These are phyloP conservation scores for Didymodactylos carnosus DNA, from an alignment of 2,888 invertebrate species.

Conservation along the genomic window DNA sequence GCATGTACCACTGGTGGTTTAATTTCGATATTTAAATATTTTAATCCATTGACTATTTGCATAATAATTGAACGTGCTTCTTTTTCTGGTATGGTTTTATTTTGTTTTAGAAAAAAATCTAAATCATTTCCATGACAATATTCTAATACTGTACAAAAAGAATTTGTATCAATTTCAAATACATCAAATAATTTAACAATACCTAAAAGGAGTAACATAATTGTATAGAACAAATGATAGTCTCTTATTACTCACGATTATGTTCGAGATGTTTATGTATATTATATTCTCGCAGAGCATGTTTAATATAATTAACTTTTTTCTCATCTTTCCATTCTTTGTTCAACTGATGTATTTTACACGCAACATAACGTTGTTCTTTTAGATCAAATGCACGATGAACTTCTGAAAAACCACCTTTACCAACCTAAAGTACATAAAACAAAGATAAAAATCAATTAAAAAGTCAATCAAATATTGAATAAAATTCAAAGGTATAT, in stretches of 20 bases:
- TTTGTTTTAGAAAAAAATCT: slow-evolving; percentile 98
- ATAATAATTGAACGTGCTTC: slow-evolving; percentile 97
- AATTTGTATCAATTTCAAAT: slow-evolving; percentile 99
- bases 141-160: slow-evolving; percentile 98
- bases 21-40: slow-evolving; percentile 89
- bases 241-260: slow-evolving; percentile 50
- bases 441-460: slow-evolving; percentile 88
- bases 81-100: slow-evolving; percentile 77
- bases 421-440: slow-evolving; percentile 83
- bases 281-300: slow-evolving; percentile 95
- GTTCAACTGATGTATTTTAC: slow-evolving; percentile 98
- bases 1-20: slow-evolving; percentile 99
- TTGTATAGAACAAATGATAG: not conserved
- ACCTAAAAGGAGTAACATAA: slow-evolving; percentile 40
- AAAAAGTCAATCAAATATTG: slow-evolving; percentile 84
- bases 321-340: slow-evolving; percentile 99
- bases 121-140: slow-evolving; percentile 99
- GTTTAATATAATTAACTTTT: slow-evolving; percentile 99
- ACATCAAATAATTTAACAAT: slow-evolving; percentile 97
- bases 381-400: slow-evolving; percentile 79
- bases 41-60: slow-evolving; percentile 96
- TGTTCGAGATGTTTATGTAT: slow-evolving; percentile 98
- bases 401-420: slow-evolving; percentile 43
- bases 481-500: slow-evolving; percentile 90
- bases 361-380: slow-evolving; percentile 96